Conservation (phyloP, 2,113 vertebrate species). For the Varanus komodoensis region DNA sequence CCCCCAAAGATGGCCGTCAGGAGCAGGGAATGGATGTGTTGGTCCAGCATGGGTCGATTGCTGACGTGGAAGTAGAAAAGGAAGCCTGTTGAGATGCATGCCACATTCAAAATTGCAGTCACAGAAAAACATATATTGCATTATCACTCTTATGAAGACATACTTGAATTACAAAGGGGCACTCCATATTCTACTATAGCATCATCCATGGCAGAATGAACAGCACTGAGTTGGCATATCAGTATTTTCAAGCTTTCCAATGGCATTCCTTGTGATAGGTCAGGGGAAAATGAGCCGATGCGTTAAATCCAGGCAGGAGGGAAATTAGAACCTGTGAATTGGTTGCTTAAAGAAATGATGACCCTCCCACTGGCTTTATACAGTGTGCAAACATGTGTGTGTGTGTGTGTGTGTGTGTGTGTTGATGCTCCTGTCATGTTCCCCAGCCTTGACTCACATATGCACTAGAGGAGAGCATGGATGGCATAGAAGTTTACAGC, state of each 20-base stretch:
- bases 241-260: background rate
- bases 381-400: too few species aligned
- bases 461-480: too few species aligned
- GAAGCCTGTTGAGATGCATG: constrained; percentile 75
- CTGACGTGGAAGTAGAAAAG: constrained; percentile 93
- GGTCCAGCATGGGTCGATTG: constrained; percentile 83
- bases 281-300: background rate
- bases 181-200: background rate
- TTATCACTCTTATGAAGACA: background rate
- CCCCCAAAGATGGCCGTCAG: constrained; percentile 82
- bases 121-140: background rate
- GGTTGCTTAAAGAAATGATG: background rate
- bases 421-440: too few species aligned
- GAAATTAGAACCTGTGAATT: background rate
- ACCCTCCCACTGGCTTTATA: background rate
- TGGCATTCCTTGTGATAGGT: background rate
- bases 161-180: background rate
- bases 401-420: too few species aligned
- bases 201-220: background rate
- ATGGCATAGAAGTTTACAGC: too few species aligned
- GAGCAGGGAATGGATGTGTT: constrained; percentile 91
- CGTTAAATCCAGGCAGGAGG: background rate
- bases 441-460: too few species aligned
- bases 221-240: background rate
- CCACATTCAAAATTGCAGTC: background rate